Evolutionary conservation across 2,113 vertebrate species (phyloP), one percentile per base, ranked within the genome.

Genomic region (Rhombomys opimus): DNA sequence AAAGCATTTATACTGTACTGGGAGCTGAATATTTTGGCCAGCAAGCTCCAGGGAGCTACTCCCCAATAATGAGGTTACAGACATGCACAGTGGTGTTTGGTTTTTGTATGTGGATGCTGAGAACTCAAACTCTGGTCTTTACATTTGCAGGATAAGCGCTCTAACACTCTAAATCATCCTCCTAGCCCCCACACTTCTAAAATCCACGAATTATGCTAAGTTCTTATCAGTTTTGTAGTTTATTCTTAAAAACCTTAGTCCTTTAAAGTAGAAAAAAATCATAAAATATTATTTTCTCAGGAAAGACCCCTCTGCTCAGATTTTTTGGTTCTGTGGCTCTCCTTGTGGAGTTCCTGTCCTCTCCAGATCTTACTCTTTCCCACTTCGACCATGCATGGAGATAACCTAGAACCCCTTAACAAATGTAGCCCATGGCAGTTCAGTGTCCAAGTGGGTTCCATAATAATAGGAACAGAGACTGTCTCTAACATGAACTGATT

Each of bases 251-350:
- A 38, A 32, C 73, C 70, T 75, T 92, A 90, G 3, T 20, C 75
- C 27, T 90, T 90, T 38, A 30, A 38, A 67, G 52, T 65, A 90
- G 52, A 96, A 93, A 63, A 90, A 76, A 75, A 22, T 76, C 68
- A 81, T 54, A 57, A 57, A 57, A 57, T 57, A 13, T 14, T 73
- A 22, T 76, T 86, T 94, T 75, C 14, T 85, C 46, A 46, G 46
- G 46, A 46, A 46, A 46, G 46, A 46, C 46, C 46, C 46, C 46
- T 46, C 3, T 46, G 46, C 46, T 46, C 46, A 46, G 46, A 46
- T 46, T 46, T 46, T 46, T 46, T 46, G 46, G 46, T 46, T 46
- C 46, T 46, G 4, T 46, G 46, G 46, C 46, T 46, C 46, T 46
- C 46, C 46, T 46, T 46, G 46, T 46, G 46, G 46, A 46, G 46